Base-by-base conservation (phyloP, 1,140 invertebrate genomes). In the Goniozus legneri region DNA sequence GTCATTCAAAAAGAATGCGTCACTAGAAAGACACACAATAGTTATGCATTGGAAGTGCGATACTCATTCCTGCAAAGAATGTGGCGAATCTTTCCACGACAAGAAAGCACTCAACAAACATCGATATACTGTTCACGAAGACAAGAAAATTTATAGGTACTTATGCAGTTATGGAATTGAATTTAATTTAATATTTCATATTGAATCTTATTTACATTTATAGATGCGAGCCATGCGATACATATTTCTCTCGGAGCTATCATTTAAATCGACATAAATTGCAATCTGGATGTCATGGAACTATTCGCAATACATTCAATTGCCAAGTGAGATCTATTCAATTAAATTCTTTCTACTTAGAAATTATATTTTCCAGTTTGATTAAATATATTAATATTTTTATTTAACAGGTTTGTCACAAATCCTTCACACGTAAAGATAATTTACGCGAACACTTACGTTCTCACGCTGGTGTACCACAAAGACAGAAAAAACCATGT, bases 381-480 rank as follows among this genome's bases (percentile, higher is more conserved):
- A 48, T 22, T 47, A 43, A 41, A 47, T 50, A 13, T 33, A 18
- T 57, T 49, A n/a, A n/a, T n/a, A n/a, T n/a, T n/a, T n/a, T n/a
- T n/a, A n/a, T n/a, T 40, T 54, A 38, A n/a, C 64, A 88, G 81
- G 84, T 88, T 16, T 91, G 88, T 58, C 77, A 80, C 12, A 83
- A 85, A 62, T 71, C 77, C 14, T 91, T 89, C 55, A 82, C 82
- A 35, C 79, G 87, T n/a, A 85, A 87, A 58, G 86, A 88, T 64
- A 89, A 89, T 70, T 69, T 89, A 40, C 77, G 84, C 10, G 85
- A 87, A 52, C 88, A 91, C 77, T 70, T 89, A 14, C 79, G 85
- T 44, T 81, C 79, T 32, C 88, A 91, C 65, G 78, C 84, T 21
- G 85, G 86, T 7, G 79, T 82, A 52, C 76, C 79, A 8, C 80